A percentile compares a stretch with the other conserved stretches of the same genome.
Conservation (phyloP, 1,140 invertebrate species). For the Nylanderia fulva region DNA sequence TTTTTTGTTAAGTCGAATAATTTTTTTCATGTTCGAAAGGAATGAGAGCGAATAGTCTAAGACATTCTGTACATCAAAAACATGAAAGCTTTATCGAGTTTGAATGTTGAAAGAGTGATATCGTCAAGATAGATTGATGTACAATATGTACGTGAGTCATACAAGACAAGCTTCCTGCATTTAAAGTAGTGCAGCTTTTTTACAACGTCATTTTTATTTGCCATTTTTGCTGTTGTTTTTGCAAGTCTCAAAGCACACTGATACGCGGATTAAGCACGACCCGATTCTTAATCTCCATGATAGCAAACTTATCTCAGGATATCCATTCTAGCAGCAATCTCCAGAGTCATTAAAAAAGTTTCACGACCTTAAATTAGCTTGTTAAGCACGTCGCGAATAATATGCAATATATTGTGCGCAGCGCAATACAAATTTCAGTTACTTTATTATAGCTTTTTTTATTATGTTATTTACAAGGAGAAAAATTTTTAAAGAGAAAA, state of each 20-base stretch:
- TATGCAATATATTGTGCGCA: background rate
- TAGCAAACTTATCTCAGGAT: background rate
- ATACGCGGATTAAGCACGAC: constrained; percentile 12
- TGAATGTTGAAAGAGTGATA: background rate
- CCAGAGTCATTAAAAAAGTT: constrained; percentile 25
- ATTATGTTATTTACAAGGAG: background rate
- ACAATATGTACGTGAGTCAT: background rate
- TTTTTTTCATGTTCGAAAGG: too few species aligned
- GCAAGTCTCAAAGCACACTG: background rate
- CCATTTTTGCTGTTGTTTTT: background rate
- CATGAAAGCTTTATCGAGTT: background rate
- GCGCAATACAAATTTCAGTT: background rate
- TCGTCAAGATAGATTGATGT: background rate
- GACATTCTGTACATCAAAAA: background rate
- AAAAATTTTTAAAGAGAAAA: background rate
- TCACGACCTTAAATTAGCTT: background rate
- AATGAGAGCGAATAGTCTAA: background rate
- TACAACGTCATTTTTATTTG: background rate
- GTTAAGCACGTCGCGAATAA: background rate
- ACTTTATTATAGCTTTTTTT: background rate
- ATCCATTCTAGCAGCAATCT: background rate
- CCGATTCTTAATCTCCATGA: constrained; percentile 15
- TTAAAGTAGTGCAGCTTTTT: background rate
- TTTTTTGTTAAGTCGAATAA: too few species aligned
- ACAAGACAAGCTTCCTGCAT: background rate